Base-by-base conservation (phyloP, 2,797 vertebrate species). In the Crypturellus tataupa region DNA sequence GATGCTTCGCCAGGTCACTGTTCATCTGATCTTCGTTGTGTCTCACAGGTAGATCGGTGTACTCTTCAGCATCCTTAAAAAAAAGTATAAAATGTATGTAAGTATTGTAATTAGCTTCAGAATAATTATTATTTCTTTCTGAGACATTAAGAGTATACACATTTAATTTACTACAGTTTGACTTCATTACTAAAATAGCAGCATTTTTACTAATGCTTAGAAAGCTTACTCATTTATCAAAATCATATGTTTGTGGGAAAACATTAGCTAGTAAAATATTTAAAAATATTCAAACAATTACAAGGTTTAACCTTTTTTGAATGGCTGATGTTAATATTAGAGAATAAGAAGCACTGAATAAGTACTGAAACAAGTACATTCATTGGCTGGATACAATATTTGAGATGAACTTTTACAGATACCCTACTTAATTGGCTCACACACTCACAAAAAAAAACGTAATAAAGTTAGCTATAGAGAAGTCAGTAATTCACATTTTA, bases 11-110 rank as follows among this genome's bases (percentile, higher is more conserved):
- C 95, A 99, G 96, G 91, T 99, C 99, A 82, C 98, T 98, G 97
- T 99, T 99, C 97, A 99, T 98, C 97, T 99, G 99, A 98, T 99
- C 99, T 97, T 99, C 99, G 73, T 99, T 99, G 98, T 99, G 99
- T 80, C 99, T 98, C 85, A 99, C 99, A 9, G 99, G 99, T 76
- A 99, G 98, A 97, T 99, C 99, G 2, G 99, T 97, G 35, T 99
- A 99, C 92, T 99, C 99, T 33, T 99, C 99, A n/a, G 99, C 99
- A 87, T 99, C 99, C 99, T 99, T 42, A 15, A 42, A 44, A 17
- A 18, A 12, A 6, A 44, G 35, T 35, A n/a, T 9, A n/a, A 42
- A 35, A 76, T 29, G 20, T 33, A 63, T 51, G 12, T 19, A 89
- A 39, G 40, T 3, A 44, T 20, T 71, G 12, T 35, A 46, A 86